Base-by-base conservation (phyloP, 2,888 invertebrate species). In the Rhamnusium bicolor region DNA sequence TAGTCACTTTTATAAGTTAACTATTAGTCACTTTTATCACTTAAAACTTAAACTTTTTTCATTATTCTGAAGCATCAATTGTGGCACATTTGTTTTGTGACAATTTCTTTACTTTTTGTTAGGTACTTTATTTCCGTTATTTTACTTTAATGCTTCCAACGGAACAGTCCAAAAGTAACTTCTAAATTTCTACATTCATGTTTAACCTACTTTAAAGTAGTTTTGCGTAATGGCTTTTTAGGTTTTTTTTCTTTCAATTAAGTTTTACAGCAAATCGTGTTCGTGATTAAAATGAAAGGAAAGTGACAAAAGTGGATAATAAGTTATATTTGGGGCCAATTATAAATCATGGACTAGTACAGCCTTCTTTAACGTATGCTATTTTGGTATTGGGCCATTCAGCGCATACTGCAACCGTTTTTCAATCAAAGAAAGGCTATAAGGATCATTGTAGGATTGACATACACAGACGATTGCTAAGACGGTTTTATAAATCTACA, bases 121-220 rank as follows among this genome's bases (percentile, higher is more conserved):
- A n/a, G n/a, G n/a, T n/a, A 60, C 51, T 65, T 63, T 54, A 54
- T 74, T 70, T 74, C 70, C 73, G 72, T 76, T 76, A 74, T 76
- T 76, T 73, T 74, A 70, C 75, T 73, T 73, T 70, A 71, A 73
- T 61, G 75, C 69, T 73, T 62, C 67, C 62, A 67, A 66, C 72
- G 27, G 65, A 65, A 40, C 19, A 51, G 65, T 51, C 19, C 32
- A 71, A 61, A 71, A 73, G 73, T 72, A 69, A 76, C 73, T 76
- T 76, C 67, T 72, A 72, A 76, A 73, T 76, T 67, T 72, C 76
- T 70, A 72, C 68, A 74, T 74, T 74, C 73, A 72, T 69, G 72
- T 72, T 73, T 74, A 74, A 76, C 76, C 73, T 63, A 76, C 72
- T 74, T 76, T 66, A 69, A 24, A 70, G 53, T 63, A 76, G 76